These are phyloP conservation scores for Apocrypta bakeri DNA, from an alignment of 1,140 invertebrate genomes.

Conservation along the genomic window DNA sequence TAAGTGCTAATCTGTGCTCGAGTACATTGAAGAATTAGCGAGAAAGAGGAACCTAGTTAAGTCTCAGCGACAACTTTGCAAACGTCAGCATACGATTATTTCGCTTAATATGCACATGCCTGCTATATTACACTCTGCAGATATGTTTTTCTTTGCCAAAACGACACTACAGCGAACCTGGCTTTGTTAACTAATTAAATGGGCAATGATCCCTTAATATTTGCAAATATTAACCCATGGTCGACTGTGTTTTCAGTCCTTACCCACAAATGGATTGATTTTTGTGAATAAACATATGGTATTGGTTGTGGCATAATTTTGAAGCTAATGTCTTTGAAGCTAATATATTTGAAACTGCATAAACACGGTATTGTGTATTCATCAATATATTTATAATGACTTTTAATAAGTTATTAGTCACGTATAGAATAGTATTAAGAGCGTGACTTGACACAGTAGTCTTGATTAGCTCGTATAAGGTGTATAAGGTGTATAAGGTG, in stretches of 20 bases:
- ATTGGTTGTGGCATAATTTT: too few relatives aligned
- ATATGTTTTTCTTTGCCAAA: neutral
- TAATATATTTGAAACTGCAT: too few relatives aligned
- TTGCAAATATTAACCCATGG: neutral
- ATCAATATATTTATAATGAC: neutral
- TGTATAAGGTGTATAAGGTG: neutral
- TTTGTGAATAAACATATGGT: neutral
- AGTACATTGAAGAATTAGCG: neutral
- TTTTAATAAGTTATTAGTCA: neutral
- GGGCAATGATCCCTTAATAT: neutral
- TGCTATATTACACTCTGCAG: neutral
- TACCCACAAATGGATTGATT: neutral
- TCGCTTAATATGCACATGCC: slow-evolving; percentile 9
- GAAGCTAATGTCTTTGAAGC: too few relatives aligned
- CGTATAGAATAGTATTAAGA: neutral
- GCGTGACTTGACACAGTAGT: neutral
- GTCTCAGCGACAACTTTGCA: neutral
- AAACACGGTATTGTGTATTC: too few relatives aligned
- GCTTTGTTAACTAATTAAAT: slow-evolving; percentile 7
- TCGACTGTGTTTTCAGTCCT: neutral
- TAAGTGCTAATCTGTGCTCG: neutral
- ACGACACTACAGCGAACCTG: neutral
- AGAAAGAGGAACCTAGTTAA: neutral
- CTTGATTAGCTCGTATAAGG: neutral
- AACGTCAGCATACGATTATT: slow-evolving; percentile 8